Percentiles rank a stretch among this genome's conserved stretches.
Evolutionary conservation across 2,888 invertebrate species (phyloP).

Genomic region (Empis stercorea): DNA sequence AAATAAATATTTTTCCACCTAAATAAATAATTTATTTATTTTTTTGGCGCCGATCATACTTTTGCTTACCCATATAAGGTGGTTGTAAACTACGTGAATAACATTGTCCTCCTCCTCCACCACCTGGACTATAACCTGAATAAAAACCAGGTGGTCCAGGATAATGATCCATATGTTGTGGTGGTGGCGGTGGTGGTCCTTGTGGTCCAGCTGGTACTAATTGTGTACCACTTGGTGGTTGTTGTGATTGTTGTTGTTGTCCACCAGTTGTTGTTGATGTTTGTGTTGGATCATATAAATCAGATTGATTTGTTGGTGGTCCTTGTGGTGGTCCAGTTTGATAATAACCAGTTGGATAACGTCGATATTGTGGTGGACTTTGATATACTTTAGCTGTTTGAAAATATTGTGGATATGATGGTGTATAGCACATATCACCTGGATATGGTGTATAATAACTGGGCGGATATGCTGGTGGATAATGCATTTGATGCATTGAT

Average conservation of each 20-base stretch:
- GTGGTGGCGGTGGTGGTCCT: slow-evolving; percentile 33
- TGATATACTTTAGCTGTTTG: slow-evolving; percentile 40
- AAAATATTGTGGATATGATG: slow-evolving; percentile 41
- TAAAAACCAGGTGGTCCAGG: slow-evolving; percentile 45
- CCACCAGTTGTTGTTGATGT: slow-evolving; percentile 13
- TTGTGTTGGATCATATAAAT: slow-evolving; percentile 30
- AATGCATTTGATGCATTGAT: slow-evolving; percentile 37
- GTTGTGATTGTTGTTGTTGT: slow-evolving; percentile 16
- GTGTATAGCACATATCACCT: slow-evolving; percentile 38
- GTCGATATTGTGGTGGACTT: slow-evolving; percentile 27
- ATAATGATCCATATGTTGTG: slow-evolving; percentile 39
- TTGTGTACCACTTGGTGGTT: slow-evolving; percentile 29
- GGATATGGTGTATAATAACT: slow-evolving; percentile 35
- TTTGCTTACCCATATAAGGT: slow-evolving; percentile 38
- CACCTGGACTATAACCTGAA: slow-evolving; percentile 38
- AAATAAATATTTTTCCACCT: too few relatives aligned
- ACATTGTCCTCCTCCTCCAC: slow-evolving; percentile 31
- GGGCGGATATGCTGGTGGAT: slow-evolving; percentile 35
- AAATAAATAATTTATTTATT: not conserved
- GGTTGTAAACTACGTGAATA: slow-evolving; percentile 42
- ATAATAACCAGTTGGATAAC: slow-evolving; percentile 23
- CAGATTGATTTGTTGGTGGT: slow-evolving; percentile 22
- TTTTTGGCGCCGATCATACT: slow-evolving; percentile 29
- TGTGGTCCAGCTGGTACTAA: slow-evolving; percentile 34
- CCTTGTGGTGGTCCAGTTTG: slow-evolving; percentile 22